phyloP scores from a whole-genome alignment of 2,113 vertebrate genomes.

The Mola mola region DNA sequence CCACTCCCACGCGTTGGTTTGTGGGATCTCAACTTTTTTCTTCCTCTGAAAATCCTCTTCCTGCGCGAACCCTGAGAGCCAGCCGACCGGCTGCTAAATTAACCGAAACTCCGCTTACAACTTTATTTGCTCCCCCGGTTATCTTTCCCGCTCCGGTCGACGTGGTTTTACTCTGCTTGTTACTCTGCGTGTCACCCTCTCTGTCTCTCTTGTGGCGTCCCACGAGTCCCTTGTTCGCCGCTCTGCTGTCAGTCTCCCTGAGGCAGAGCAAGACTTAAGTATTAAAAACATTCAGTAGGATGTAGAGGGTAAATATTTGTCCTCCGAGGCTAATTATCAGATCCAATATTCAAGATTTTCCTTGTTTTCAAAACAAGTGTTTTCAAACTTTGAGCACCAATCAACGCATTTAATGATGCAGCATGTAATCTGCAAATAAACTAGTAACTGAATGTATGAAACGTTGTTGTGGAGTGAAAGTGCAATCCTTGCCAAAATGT shows the following conservation, averaged over 20 bases:
- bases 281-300: too few relatives aligned
- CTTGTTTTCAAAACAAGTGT: too few relatives aligned
- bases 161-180: conserved; percentile 10
- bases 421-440: too few relatives aligned
- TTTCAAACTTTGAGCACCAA: too few relatives aligned
- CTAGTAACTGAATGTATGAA: too few relatives aligned
- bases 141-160: conserved; percentile 30
- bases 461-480: too few relatives aligned
- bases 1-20: conserved; percentile 74
- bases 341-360: too few relatives aligned
- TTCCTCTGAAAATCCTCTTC: conserved; percentile 37
- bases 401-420: too few relatives aligned
- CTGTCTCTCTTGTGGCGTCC: conserved; percentile 54
- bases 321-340: too few relatives aligned
- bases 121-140: background rate
- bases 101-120: background rate
- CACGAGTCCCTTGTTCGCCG: conserved; percentile 60
- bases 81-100: conserved; percentile 12
- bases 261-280: too few relatives aligned
- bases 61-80: conserved; percentile 12
- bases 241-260: conserved; percentile 53
- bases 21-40: conserved; percentile 68
- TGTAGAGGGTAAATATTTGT: too few relatives aligned
- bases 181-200: conserved; percentile 14
- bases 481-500: too few relatives aligned